Evolutionary conservation across 2,797 vertebrate genomes (phyloP).

Genomic region (Sparidentex hasta): DNA sequence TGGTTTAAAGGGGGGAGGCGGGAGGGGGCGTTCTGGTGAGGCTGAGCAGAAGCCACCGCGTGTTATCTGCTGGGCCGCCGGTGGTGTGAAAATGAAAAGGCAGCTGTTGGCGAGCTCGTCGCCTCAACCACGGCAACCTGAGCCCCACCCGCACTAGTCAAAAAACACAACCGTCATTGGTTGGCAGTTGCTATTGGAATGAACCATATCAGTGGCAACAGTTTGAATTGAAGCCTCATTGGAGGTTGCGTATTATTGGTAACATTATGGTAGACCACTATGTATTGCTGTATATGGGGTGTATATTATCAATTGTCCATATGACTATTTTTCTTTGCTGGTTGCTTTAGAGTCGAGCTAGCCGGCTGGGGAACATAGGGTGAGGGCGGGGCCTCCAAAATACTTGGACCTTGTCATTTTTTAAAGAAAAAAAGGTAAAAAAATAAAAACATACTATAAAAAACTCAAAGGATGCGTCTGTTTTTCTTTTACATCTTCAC

Average conservation of each 20-base stretch:
- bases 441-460: constrained; percentile 73
- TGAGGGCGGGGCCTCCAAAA: constrained; percentile 78
- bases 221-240: constrained; percentile 76
- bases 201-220: constrained; percentile 75
- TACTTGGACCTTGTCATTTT: constrained; percentile 81
- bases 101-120: constrained; percentile 48
- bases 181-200: constrained; percentile 73
- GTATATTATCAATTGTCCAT: constrained; percentile 86
- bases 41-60: constrained; percentile 9
- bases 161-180: constrained; percentile 58
- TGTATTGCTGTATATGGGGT: constrained; percentile 88
- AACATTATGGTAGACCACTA: constrained; percentile 86
- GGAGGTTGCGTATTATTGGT: constrained; percentile 77
- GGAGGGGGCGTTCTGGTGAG: constrained; percentile 47
- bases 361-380: constrained; percentile 73
- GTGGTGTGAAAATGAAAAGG: constrained; percentile 40
- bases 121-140: constrained; percentile 42
- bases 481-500: constrained; percentile 18
- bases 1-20: constrained; percentile 61
- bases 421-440: constrained; percentile 69
- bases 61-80: constrained; percentile 52
- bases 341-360: constrained; percentile 78
- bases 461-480: constrained; percentile 53
- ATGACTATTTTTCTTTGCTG: constrained; percentile 84
- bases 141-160: constrained; percentile 63